phyloP scores from a whole-genome alignment of 2,113 vertebrate species.

The Laticauda laticaudata region DNA sequence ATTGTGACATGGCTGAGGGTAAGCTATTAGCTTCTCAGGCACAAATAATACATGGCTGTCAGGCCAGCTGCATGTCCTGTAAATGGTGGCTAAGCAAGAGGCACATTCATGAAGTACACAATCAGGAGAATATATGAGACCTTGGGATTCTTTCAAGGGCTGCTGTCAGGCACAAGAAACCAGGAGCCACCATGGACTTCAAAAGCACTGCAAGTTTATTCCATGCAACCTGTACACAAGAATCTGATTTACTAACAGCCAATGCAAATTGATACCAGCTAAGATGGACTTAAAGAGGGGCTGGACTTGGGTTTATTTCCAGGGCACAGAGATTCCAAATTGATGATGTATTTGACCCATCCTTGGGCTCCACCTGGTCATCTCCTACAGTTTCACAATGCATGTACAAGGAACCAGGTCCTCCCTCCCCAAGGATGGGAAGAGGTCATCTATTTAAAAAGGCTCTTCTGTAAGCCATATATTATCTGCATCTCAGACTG shows the following conservation, averaged over 20 bases:
- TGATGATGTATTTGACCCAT: neutral
- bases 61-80: neutral
- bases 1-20: neutral
- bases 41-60: neutral
- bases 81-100: neutral
- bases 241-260: neutral
- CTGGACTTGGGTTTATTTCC: neutral
- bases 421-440: neutral
- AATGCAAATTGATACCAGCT: neutral
- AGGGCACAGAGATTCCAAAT: neutral
- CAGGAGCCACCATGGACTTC: neutral
- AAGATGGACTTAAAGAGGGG: neutral
- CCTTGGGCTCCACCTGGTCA: neutral
- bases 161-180: neutral
- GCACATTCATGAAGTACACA: neutral
- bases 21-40: neutral
- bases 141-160: neutral
- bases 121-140: neutral
- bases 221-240: neutral
- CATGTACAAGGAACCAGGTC: neutral
- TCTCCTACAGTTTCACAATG: neutral
- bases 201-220: neutral
- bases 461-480: neutral
- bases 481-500: neutral
- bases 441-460: neutral